phyloP scores from a whole-genome alignment of 1,140 invertebrate species.

The Eumeta japonica region DNA sequence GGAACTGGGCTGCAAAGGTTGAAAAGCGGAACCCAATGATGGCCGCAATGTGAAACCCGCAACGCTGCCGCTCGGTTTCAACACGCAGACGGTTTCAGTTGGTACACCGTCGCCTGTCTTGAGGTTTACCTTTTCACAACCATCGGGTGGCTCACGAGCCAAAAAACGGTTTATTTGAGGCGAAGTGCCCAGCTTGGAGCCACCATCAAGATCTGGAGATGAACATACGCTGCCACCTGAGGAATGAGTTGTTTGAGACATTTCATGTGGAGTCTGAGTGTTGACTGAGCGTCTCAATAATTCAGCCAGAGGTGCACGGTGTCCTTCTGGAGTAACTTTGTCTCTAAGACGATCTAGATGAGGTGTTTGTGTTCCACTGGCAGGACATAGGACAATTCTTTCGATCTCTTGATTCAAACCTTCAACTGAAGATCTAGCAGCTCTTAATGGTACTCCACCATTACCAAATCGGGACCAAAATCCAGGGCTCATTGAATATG shows the following conservation, averaged over 20 bases:
- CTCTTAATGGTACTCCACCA: slow-evolving; percentile 60
- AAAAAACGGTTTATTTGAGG: slow-evolving; percentile 82
- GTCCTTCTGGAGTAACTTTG: slow-evolving; percentile 77
- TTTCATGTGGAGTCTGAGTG: slow-evolving; percentile 73
- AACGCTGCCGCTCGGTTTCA: slow-evolving; percentile 65
- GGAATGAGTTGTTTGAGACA: slow-evolving; percentile 52
- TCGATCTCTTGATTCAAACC: slow-evolving; percentile 84
- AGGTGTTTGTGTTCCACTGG: slow-evolving; percentile 47
- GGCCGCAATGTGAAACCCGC: slow-evolving; percentile 74
- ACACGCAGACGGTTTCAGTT: slow-evolving; percentile 30
- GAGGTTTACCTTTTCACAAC: slow-evolving; percentile 78
- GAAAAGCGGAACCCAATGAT: slow-evolving; percentile 79
- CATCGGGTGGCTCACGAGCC: slow-evolving; percentile 82
- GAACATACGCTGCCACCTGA: slow-evolving; percentile 57
- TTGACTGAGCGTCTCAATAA: slow-evolving; percentile 74
- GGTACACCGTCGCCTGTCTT: slow-evolving; percentile 55
- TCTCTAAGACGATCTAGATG: slow-evolving; percentile 48
- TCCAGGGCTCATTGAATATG: slow-evolving; percentile 46
- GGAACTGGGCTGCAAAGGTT: slow-evolving; percentile 74
- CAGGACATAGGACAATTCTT: slow-evolving; percentile 62
- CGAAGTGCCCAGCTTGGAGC: slow-evolving; percentile 65
- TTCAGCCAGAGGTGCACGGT: slow-evolving; percentile 78
- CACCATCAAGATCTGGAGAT: slow-evolving; percentile 50
- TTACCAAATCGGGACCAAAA: slow-evolving; percentile 47
- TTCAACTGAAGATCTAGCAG: slow-evolving; percentile 80